Evolutionary conservation across 2,797 vertebrate genomes (phyloP), one percentile per base, ranked within the genome.

Genomic region (Catostomus latipinnis): DNA sequence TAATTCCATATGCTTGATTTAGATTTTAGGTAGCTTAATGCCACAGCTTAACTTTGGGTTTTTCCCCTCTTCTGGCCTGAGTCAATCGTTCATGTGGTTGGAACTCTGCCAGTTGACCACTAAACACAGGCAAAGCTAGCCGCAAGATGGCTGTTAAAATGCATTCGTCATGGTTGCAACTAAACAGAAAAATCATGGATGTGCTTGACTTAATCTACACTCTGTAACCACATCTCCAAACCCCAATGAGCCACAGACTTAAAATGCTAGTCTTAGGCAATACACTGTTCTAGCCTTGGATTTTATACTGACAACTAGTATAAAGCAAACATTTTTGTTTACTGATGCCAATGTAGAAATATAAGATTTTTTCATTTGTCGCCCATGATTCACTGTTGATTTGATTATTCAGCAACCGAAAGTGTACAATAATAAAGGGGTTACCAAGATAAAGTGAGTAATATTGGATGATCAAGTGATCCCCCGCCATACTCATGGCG

Each of bases 101-200:
- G 87, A 83, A 22, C 82, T 71, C 82, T 81, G 86, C 88, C 88
- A 91, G 84, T 81, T 88, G 83, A 87, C 88, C 85, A 78, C 88
- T 90, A 90, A 91, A 90, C 87, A 89, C 87, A 87, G 82, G 81
- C 85, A 84, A 79, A 82, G 85, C 81, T 49, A 81, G 82, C 84
- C 74, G 81, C 84, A 84, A 76, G 62, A 86, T 81, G 81, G 80
- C 82, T 61, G 53, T 87, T 88, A 88, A 76, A 87, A 34, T 34
- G 34, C 83, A 88, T 92, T 88, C 81, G 89, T 92, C 87, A 89
- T 60, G 0, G 13, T 50, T 67, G 8, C 73, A 81, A 87, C 16
- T 46, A 81, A 82, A 86, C 78, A 84, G 85, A 86, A 56, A 82
- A 68, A 80, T 53, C 49, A 9, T 46, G 49, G 45, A 61, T 14